Conservation (phyloP, 2,888 invertebrate genomes). For the Thysanoteuthis rhombus region DNA sequence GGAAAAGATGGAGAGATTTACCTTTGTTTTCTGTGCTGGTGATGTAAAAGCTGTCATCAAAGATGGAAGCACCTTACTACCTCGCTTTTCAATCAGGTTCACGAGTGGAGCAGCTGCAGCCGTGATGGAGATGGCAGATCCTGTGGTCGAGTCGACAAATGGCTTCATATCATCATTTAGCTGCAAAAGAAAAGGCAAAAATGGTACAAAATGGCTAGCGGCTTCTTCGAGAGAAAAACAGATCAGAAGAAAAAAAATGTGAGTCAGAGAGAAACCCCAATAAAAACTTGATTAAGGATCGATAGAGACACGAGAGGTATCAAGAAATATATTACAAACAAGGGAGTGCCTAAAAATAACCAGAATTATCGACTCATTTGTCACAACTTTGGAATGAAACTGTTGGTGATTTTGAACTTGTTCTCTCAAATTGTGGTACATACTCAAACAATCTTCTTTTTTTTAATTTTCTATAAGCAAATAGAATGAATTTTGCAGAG, state of each 20-base stretch:
- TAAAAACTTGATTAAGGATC: no score
- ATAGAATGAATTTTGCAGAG: no score
- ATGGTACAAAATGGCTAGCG: neutral
- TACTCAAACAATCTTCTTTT: no score
- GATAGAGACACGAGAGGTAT: no score
- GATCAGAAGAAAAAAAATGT: neutral
- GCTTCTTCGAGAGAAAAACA: neutral
- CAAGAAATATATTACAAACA: no score
- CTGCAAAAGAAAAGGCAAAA: slow-evolving; percentile 44
- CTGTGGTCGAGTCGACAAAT: slow-evolving; percentile 50
- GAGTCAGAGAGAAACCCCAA: neutral
- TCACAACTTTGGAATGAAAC: no score
- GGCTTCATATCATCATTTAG: slow-evolving; percentile 64
- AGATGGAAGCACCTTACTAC: neutral
- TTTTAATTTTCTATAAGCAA: no score
- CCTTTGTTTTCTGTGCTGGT: slow-evolving; percentile 1
- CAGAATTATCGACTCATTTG: no score
- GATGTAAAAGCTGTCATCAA: neutral
- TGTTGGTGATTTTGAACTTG: no score
- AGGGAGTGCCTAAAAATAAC: no score
- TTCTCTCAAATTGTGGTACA: no score
- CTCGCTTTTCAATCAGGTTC: slow-evolving; percentile 40
- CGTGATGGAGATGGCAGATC: slow-evolving; percentile 40
- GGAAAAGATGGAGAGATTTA: neutral
- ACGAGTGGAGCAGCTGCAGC: slow-evolving; percentile 52